phyloP scores from a whole-genome alignment of 2,888 invertebrate species.

The Brachypterus glaber region DNA sequence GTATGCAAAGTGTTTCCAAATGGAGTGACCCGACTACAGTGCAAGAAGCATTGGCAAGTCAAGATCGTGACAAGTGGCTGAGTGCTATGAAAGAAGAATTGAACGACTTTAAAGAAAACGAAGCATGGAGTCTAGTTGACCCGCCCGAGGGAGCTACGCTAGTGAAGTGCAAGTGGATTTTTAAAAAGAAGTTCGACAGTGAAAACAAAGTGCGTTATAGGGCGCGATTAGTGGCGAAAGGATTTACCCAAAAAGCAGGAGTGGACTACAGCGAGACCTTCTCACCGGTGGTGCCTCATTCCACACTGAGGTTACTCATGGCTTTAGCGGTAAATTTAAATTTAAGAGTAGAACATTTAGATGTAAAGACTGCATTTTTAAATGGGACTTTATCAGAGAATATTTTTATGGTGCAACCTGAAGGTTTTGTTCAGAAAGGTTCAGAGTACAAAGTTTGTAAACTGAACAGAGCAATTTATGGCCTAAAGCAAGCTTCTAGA shows the following conservation, averaged over 20 bases:
- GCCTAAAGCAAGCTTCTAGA: too few relatives aligned
- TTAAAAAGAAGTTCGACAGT: conserved; percentile 15
- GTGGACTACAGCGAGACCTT: conserved; percentile 21
- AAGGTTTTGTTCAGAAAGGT: too few relatives aligned
- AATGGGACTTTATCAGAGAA: conserved; percentile 23
- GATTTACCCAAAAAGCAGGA: conserved; percentile 18
- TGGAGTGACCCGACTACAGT: conserved; percentile 11
- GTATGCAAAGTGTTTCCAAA: too few relatives aligned
- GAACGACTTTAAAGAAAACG: conserved; percentile 16
- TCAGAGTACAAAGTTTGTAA: too few relatives aligned
- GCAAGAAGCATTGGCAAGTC: conserved; percentile 17
- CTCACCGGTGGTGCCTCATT: conserved; percentile 21
- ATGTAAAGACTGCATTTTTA: conserved; percentile 26
- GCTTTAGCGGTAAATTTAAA: conserved; percentile 16
- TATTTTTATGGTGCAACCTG: conserved; percentile 20
- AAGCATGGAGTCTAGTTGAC: conserved; percentile 18
- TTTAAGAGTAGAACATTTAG: conserved; percentile 17
- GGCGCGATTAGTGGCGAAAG: conserved; percentile 20
- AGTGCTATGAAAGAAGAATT: conserved; percentile 17
- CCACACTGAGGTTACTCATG: conserved; percentile 21
- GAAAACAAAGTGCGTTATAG: conserved; percentile 16
- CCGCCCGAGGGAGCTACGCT: conserved; percentile 12
- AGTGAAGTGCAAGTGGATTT: conserved; percentile 21
- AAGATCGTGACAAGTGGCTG: conserved; percentile 16
- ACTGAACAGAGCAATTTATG: too few relatives aligned